Percentiles rank a stretch among this genome's conserved stretches.
Conservation (phyloP, 1,140 invertebrate species). For the Drosophila repletoides region DNA sequence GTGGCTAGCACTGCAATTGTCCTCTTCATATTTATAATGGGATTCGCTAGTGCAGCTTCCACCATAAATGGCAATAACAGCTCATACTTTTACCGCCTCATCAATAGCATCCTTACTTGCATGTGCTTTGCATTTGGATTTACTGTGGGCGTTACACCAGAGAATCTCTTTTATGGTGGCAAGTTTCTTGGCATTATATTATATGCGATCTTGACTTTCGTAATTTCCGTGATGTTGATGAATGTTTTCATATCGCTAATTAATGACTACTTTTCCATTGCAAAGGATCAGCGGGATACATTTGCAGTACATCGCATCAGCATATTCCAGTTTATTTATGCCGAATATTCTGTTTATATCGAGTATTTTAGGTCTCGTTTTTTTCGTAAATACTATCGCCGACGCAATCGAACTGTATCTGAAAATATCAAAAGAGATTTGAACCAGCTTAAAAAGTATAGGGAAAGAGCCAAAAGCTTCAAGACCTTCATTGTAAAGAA, state of each 20-base stretch:
- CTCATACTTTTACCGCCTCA: constrained; percentile 26
- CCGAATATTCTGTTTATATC: constrained; percentile 30
- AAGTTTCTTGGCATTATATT: constrained; percentile 41
- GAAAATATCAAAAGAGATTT: constrained; percentile 20
- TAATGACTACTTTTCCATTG: constrained; percentile 46
- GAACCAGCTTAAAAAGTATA: not conserved
- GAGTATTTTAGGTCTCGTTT: not conserved
- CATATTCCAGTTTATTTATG: constrained; percentile 52
- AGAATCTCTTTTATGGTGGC: constrained; percentile 52
- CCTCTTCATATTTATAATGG: constrained; percentile 51
- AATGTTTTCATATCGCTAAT: constrained; percentile 61
- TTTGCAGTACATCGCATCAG: constrained; percentile 10
- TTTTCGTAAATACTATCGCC: constrained; percentile 35
- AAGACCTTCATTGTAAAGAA: not conserved
- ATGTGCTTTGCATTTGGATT: constrained; percentile 63
- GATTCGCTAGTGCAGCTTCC: constrained; percentile 37
- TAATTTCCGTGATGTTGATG: constrained; percentile 49
- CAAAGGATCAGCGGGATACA: constrained; percentile 33
- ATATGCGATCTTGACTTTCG: constrained; percentile 45
- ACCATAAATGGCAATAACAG: constrained; percentile 64
- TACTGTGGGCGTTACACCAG: constrained; percentile 28
- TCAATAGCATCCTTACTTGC: constrained; percentile 39
- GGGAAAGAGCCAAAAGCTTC: not conserved
- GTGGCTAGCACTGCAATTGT: constrained; percentile 40
- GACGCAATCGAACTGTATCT: constrained; percentile 24